Percentiles rank a stretch among this genome's conserved stretches.
Evolutionary conservation across 2,797 vertebrate species (phyloP).

Genomic region (Xiphophorus birchmanni): DNA sequence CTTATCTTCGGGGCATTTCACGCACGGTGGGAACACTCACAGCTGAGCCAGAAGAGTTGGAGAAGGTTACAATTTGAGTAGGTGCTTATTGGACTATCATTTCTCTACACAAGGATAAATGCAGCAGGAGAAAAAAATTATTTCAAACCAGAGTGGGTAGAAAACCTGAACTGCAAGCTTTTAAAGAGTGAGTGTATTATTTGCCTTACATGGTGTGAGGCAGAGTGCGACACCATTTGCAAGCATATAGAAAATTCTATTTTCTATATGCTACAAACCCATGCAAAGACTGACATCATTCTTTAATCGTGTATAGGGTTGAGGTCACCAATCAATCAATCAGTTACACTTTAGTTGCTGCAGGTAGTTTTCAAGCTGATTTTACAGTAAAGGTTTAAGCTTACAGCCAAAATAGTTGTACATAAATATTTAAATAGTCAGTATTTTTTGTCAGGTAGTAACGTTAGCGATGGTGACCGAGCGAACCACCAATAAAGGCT

Average conservation of each 20-base stretch:
- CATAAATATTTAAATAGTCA: neutral
- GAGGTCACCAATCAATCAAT: neutral
- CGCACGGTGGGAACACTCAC: slow-evolving; percentile 22
- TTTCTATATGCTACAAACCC: too few relatives aligned
- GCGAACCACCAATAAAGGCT: neutral
- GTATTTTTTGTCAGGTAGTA: neutral
- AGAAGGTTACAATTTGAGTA: slow-evolving; percentile 45
- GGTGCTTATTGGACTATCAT: slow-evolving; percentile 39
- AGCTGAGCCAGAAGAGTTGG: neutral
- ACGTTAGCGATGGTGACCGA: neutral
- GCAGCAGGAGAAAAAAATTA: slow-evolving; percentile 50
- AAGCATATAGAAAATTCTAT: slow-evolving; percentile 6
- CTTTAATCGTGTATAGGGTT: too few relatives aligned
- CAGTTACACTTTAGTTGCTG: neutral
- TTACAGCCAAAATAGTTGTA: neutral
- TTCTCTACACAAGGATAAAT: slow-evolving; percentile 55
- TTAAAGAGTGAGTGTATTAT: slow-evolving; percentile 26
- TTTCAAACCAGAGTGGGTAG: slow-evolving; percentile 62
- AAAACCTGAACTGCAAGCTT: slow-evolving; percentile 48
- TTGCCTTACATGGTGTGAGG: slow-evolving; percentile 13
- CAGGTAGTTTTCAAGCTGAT: neutral
- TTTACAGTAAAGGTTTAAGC: neutral
- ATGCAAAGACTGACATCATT: neutral
- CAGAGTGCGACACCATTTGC: slow-evolving; percentile 4
- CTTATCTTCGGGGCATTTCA: slow-evolving; percentile 28